phyloP scores from a whole-genome alignment of 2,797 vertebrate species.

The Pseudochirops cupreus region DNA sequence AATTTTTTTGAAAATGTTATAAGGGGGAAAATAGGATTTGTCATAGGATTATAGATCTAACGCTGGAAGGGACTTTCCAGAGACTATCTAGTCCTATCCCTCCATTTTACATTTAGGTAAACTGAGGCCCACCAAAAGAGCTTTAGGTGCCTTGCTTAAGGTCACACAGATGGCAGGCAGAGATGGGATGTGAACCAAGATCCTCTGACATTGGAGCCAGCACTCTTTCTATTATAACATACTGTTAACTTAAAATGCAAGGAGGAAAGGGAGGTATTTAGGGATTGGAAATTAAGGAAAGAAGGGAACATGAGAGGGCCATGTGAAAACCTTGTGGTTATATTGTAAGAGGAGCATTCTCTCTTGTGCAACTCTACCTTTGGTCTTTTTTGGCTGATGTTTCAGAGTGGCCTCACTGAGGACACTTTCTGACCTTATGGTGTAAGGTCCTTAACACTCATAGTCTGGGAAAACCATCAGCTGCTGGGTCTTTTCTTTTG shows the following conservation, averaged over 20 bases:
- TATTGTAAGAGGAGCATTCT: conserved; percentile 15
- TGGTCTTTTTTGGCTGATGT: conserved; percentile 55
- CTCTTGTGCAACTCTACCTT: conserved; percentile 59
- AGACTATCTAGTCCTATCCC: not conserved
- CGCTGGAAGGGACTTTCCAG: not conserved
- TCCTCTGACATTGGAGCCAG: not conserved
- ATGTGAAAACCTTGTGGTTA: conserved; percentile 56
- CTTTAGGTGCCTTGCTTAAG: not conserved
- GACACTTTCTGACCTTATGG: conserved; percentile 61
- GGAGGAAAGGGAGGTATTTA: conserved; percentile 21
- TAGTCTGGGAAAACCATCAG: conserved; percentile 50
- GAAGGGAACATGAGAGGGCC: conserved; percentile 43
- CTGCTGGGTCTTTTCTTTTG: conserved; percentile 9
- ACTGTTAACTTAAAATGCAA: not conserved
- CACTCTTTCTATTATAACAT: not conserved
- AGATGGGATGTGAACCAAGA: not conserved
- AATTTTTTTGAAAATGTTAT: not conserved
- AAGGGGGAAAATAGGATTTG: not conserved
- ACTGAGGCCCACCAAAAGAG: not conserved
- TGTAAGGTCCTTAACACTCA: conserved; percentile 43
- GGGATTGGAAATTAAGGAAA: conserved; percentile 28
- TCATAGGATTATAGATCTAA: not conserved
- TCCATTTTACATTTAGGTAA: not conserved
- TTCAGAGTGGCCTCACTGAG: conserved; percentile 45
- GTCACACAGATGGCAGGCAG: not conserved